Conservation (phyloP, 1,140 invertebrate species). For the Drosophila burlai region DNA sequence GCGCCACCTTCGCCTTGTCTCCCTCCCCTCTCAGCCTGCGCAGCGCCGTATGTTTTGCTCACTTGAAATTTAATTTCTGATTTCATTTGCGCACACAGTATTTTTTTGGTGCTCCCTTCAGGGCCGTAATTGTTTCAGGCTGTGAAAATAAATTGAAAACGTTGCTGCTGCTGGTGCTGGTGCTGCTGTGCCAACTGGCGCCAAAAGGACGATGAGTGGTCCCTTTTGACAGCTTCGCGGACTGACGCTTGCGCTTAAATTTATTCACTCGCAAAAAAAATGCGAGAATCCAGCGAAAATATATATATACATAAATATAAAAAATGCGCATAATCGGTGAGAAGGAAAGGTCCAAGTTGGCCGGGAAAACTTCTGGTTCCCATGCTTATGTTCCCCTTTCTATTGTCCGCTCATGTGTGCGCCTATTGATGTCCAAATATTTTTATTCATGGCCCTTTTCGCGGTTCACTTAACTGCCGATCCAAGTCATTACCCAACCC, state of each 20-base stretch:
- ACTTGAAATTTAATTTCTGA: slow-evolving; percentile 82
- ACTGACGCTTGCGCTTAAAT: slow-evolving; percentile 70
- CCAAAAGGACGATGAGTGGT: slow-evolving; percentile 51
- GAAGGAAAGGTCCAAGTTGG: slow-evolving; percentile 29
- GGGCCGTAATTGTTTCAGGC: slow-evolving; percentile 77
- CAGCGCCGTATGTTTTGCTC: slow-evolving; percentile 77
- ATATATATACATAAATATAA: slow-evolving; percentile 5
- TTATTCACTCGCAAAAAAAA: slow-evolving; percentile 55
- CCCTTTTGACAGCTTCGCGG: slow-evolving; percentile 78
- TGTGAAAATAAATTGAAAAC: slow-evolving; percentile 83
- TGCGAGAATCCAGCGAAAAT: slow-evolving; percentile 7
- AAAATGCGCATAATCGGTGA: slow-evolving; percentile 37
- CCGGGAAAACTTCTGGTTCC: slow-evolving; percentile 61
- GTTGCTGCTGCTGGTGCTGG: slow-evolving; percentile 12
- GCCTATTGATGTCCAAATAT: slow-evolving; percentile 81
- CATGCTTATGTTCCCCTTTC: slow-evolving; percentile 27
- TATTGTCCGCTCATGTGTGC: slow-evolving; percentile 46
- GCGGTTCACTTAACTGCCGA: slow-evolving; percentile 79
- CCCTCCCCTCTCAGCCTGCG: slow-evolving; percentile 2
- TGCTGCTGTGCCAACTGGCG: slow-evolving; percentile 69
- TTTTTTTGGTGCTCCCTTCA: slow-evolving; percentile 27
- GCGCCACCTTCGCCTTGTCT: slow-evolving; percentile 7
- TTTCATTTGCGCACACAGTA: slow-evolving; percentile 77
- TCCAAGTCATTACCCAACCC: slow-evolving; percentile 77
- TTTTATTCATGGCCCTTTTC: slow-evolving; percentile 82